Evolutionary conservation across 2,113 vertebrate species (phyloP), one percentile per base, ranked within the genome.

Genomic region (Montifringilla adamsi): DNA sequence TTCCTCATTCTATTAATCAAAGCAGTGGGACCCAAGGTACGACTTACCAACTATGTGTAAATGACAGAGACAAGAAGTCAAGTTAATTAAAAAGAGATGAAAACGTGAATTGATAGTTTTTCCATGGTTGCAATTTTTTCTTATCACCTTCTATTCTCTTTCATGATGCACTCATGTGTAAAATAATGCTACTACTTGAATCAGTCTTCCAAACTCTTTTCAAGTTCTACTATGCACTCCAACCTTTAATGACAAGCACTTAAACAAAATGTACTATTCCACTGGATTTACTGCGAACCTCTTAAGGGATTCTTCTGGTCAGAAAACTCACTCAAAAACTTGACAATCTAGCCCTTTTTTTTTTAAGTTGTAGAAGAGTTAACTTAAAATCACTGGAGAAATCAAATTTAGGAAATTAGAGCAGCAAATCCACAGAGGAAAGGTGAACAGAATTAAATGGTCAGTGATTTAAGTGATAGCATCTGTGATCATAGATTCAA

Each of bases 11-110:
- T 83, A 23, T 56, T 58, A 94, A 73, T 83, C 74, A 92, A 89
- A 89, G 52, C 41, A 90, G 21, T 37, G 28, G 28, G 41, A 67
- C 56, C 13, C 37, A 53, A 83, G 35, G 59, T 74, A 69, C 67
- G 22, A 44, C 68, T 84, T 84, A 68, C 28, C 58, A 84, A 43
- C 49, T 72, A 37, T 18, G 21, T 37, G 59, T 66, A 87, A 93
- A 85, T 87, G 59, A 74, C 55, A 83, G 78, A 79, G 33, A 60
- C 64, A 90, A 79, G 64, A 84, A 95, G 27, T 41, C 27, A 85
- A 84, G 75, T 91, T 94, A 91, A 95, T 93, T 90, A 94, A 92
- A 96, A 96, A 77, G 66, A 78, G 22, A 84, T 47, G 26, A 93
- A 67, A 96, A 78, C 0, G 0, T 63, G 63, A 90, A 94, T 90